Evolutionary conservation across 2,888 invertebrate species (phyloP), one percentile per base, ranked within the genome.

Genomic region (Zelleria hepariella): DNA sequence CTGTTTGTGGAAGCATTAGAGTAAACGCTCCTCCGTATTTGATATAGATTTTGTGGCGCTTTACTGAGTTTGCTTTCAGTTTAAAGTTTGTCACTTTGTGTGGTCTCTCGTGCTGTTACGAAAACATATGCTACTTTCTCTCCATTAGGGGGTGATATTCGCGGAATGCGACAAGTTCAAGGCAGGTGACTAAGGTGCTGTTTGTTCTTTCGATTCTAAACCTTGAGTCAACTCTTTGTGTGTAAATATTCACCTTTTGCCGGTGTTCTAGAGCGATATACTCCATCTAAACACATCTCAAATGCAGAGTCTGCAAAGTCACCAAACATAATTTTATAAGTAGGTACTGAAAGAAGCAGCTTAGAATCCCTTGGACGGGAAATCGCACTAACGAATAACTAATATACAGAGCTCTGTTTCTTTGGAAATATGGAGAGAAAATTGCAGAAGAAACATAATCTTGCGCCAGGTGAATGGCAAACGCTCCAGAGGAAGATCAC

Each of bases 1-100:
- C 24, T 84, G 77, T 86, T 84, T 85, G 82, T 73, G 71, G 69
- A 74, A 70, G 84, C 74, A 82, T 85, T 83, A 85, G 75, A 75
- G 73, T 69, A 72, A 71, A 75, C 72, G 72, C 72, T 67, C 32
- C 32, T 62, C 70, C 63, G 73, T 84, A 83, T 86, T 85, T 86
- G 80, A 78, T 63, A 65, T 77, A 77, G 83, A 76, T 78, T 81
- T 78, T 64, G 70, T 64, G 64, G 70, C 74, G 78, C 74, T 77
- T 79, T 77, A 73, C 73, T 69, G 64, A 71, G 81, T 83, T 83
- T 84, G 74, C 77, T 75, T 72, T 75, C 73, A 76, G 81, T 80
- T 81, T 81, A 75, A 80, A 73, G 71, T 77, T 77, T 78, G 78
- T 80, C 81, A 80, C 75, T 72, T 72, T 79, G 80, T 82, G 84